Evolutionary conservation across 2,888 invertebrate species (phyloP).

Genomic region (Cantharis flavilabris): DNA sequence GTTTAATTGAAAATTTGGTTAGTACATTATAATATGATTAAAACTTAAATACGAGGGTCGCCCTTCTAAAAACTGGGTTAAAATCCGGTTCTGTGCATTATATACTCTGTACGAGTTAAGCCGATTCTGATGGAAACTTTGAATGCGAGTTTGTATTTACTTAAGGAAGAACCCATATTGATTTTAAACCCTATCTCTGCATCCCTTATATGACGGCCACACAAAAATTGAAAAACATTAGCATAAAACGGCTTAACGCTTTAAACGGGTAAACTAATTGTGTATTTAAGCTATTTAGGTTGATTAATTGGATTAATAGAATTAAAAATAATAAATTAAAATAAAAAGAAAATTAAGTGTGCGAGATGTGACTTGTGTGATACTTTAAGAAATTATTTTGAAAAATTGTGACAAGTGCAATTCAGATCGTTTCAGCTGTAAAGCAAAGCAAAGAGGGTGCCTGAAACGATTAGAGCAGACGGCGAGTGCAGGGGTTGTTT

Average conservation of each 20-base stretch:
- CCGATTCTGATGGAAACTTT: not conserved
- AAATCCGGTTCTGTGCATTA: not conserved
- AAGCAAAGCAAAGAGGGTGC: slow-evolving; percentile 43
- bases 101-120: not conserved
- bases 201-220: not conserved
- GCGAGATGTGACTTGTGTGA: not conserved
- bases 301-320: not conserved
- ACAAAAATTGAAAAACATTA: not conserved
- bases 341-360: not conserved
- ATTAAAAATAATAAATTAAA: not conserved
- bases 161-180: not conserved
- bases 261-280: not conserved
- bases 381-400: slow-evolving; percentile 3
- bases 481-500: slow-evolving; percentile 45
- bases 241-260: not conserved
- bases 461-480: slow-evolving; percentile 51
- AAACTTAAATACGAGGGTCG: not conserved
- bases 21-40: not conserved
- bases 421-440: slow-evolving; percentile 29
- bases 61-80: not conserved
- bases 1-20: not conserved
- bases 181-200: not conserved
- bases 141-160: not conserved
- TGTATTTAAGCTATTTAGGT: not conserved
- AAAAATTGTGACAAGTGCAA: slow-evolving; percentile 36